A percentile compares a stretch with the other conserved stretches of the same genome.
Evolutionary conservation across 2,888 invertebrate species (phyloP).

Genomic region (Lasioglossum vierecki): DNA sequence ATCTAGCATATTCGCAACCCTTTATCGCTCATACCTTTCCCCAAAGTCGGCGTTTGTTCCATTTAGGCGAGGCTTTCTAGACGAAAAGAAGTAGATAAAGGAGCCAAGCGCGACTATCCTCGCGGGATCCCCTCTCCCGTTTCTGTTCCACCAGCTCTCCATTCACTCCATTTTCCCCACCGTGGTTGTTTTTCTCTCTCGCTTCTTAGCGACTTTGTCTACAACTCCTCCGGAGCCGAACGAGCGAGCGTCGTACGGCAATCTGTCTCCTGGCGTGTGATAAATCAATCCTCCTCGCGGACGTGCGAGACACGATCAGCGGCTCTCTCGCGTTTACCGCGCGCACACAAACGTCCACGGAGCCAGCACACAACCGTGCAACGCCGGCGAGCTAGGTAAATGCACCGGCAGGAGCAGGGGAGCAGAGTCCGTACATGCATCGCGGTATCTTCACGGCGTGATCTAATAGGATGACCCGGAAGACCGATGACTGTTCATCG

Average conservation of each 20-base stretch:
- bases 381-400: conserved; percentile 41
- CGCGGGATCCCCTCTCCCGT: conserved; percentile 43
- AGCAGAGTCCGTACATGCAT: conserved; percentile 27
- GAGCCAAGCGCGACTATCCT: conserved; percentile 51
- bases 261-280: conserved; percentile 81
- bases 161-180: conserved; percentile 23
- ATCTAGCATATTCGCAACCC: conserved; percentile 6
- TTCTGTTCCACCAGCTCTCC: conserved; percentile 31
- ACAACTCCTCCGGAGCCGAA: conserved; percentile 58
- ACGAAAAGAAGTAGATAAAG: conserved; percentile 65
- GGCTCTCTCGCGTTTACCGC: conserved; percentile 68
- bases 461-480: conserved; percentile 62
- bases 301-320: conserved; percentile 79
- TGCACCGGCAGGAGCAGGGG: conserved; percentile 14
- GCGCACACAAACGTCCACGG: conserved; percentile 37
- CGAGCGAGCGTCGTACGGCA: conserved; percentile 71
- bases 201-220: conserved; percentile 50
- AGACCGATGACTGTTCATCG: conserved; percentile 66
- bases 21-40: conserved; percentile 46
- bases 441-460: conserved; percentile 34
- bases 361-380: conserved; percentile 8
- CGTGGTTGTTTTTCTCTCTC: conserved; percentile 43
- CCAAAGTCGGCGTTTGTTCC: conserved; percentile 52
- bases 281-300: conserved; percentile 81
- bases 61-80: conserved; percentile 59